A percentile compares a stretch with the other conserved stretches of the same genome.
These are phyloP conservation scores for Phylloscopus collybita DNA, from an alignment of 2,797 vertebrate genomes.

Conservation along the genomic window DNA sequence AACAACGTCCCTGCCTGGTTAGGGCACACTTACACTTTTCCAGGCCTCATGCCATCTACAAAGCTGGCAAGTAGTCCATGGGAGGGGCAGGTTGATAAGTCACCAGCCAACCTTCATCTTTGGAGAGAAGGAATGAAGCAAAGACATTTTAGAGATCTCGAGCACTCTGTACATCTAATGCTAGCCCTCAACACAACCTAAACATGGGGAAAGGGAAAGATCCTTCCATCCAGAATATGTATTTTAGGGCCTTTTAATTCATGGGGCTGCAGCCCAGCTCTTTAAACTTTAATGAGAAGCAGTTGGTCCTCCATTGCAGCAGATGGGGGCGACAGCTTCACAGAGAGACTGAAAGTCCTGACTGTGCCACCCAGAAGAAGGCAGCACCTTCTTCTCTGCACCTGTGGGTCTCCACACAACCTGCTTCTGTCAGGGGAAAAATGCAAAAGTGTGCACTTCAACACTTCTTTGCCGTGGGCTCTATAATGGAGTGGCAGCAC, in stretches of 20 bases:
- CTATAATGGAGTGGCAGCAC: neutral
- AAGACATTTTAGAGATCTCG: neutral
- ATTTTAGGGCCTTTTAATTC: neutral
- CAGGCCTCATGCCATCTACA: neutral
- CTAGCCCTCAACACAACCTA: neutral
- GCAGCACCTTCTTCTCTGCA: neutral
- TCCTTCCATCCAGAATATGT: neutral
- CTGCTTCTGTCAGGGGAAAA: neutral
- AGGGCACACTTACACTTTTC: neutral
- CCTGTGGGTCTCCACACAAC: neutral
- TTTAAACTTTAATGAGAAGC: neutral
- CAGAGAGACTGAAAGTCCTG: neutral
- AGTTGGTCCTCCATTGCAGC: neutral
- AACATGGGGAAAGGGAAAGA: neutral
- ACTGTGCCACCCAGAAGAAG: neutral
- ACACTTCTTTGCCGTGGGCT: neutral
- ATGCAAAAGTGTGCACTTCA: neutral
- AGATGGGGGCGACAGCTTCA: neutral
- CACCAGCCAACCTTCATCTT: neutral
- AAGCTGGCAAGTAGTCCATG: neutral
- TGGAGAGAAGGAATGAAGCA: neutral
- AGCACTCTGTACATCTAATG: neutral
- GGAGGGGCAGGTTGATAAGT: neutral
- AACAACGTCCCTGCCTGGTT: neutral
- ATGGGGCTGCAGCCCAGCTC: neutral